These are phyloP conservation scores for Tricholaema leucomelas DNA, from an alignment of 2,113 vertebrate genomes.

Conservation along the genomic window DNA sequence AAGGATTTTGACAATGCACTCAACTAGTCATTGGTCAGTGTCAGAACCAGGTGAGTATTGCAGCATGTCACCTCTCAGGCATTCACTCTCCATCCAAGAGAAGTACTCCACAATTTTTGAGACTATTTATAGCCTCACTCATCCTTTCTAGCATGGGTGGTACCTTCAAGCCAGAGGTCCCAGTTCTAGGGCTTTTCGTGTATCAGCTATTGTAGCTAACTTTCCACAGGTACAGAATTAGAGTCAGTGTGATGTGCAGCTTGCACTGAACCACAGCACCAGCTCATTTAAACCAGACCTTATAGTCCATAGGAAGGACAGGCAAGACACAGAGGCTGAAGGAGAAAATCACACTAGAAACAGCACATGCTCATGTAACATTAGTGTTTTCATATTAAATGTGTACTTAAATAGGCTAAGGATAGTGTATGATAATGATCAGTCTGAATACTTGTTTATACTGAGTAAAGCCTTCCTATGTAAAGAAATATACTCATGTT, in stretches of 20 bases:
- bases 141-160: not conserved
- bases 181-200: not conserved
- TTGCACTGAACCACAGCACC: not conserved
- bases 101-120: not conserved
- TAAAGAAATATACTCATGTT: not conserved
- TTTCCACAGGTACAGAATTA: not conserved
- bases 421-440: not conserved
- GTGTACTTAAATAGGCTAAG: not conserved
- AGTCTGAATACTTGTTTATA: not conserved
- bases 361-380: not conserved
- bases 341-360: not conserved
- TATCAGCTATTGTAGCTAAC: not conserved
- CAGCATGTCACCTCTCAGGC: not conserved
- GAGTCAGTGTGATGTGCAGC: not conserved
- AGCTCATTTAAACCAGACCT: not conserved
- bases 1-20: not conserved
- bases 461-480: not conserved
- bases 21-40: not conserved
- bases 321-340: not conserved
- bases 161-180: not conserved
- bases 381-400: not conserved
- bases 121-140: not conserved
- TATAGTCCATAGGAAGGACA: not conserved
- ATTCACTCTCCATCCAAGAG: not conserved
- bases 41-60: not conserved